Percentiles rank a stretch among this genome's conserved stretches.
Conservation (phyloP, 2,797 vertebrate genomes). For the Siniperca scherzeri region DNA sequence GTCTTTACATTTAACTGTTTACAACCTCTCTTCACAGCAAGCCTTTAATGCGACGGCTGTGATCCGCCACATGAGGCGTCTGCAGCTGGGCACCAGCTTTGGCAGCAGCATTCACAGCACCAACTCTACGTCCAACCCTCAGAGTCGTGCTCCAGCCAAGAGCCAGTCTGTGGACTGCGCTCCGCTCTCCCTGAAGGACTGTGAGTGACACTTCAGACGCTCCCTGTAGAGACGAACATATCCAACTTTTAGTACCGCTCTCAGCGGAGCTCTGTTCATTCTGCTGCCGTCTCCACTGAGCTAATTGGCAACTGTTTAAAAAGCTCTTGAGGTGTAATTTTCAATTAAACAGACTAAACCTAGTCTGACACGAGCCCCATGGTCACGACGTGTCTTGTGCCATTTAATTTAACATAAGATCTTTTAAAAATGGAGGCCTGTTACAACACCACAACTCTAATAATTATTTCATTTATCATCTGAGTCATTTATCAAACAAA, state of each 20-base stretch:
- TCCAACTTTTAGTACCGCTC: slow-evolving; percentile 3
- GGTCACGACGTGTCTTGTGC: neutral
- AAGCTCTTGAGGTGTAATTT: slow-evolving; percentile 22
- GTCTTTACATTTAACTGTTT: slow-evolving; percentile 1
- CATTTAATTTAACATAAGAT: slow-evolving; percentile 10
- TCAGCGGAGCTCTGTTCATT: slow-evolving; percentile 22
- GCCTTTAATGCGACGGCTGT: slow-evolving; percentile 98
- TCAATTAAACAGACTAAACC: slow-evolving; percentile 20
- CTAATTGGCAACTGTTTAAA: slow-evolving; percentile 29
- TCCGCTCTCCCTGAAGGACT: slow-evolving; percentile 80
- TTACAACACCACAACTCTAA: neutral
- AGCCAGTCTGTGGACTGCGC: slow-evolving; percentile 91
- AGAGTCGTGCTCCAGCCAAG: slow-evolving; percentile 85
- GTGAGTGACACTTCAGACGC: slow-evolving; percentile 75
- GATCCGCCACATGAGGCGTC: slow-evolving; percentile 95
- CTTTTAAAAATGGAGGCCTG: neutral
- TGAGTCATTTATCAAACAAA: neutral
- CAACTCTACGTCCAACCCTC: slow-evolving; percentile 70
- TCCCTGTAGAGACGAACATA: slow-evolving; percentile 14
- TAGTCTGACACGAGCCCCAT: slow-evolving; percentile 14
- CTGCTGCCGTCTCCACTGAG: slow-evolving; percentile 4
- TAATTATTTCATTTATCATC: neutral
- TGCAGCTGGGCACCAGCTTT: slow-evolving; percentile 94
- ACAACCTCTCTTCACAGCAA: slow-evolving; percentile 87
- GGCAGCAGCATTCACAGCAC: slow-evolving; percentile 87